A percentile compares a stretch with the other conserved stretches of the same genome.
phyloP scores from a whole-genome alignment of 1,140 invertebrate genomes.

The Conopomorpha cramerella region DNA sequence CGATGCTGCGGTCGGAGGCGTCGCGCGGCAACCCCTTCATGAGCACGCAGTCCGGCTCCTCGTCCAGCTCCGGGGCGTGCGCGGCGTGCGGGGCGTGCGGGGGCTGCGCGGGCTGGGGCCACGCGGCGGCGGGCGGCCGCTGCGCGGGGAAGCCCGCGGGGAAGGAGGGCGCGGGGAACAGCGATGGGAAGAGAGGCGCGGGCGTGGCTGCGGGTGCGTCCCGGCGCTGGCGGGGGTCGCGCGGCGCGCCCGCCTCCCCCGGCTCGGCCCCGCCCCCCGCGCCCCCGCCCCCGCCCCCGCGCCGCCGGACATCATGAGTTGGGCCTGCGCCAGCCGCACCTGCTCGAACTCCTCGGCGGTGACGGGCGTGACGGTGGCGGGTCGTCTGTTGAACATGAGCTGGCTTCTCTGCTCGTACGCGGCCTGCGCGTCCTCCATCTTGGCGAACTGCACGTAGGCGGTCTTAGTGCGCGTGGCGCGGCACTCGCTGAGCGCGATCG shows the following conservation, averaged over 20 bases:
- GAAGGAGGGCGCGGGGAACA: slow-evolving; percentile 17
- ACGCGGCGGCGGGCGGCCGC: slow-evolving; percentile 15
- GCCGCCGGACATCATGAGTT: slow-evolving; percentile 4
- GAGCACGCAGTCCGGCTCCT: slow-evolving; percentile 66
- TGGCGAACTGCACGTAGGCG: slow-evolving; percentile 77
- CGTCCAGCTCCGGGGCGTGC: slow-evolving; percentile 22
- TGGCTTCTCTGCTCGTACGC: slow-evolving; percentile 59
- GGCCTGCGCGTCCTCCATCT: slow-evolving; percentile 67
- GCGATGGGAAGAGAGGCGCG: slow-evolving; percentile 5
- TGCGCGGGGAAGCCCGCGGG: slow-evolving; percentile 15
- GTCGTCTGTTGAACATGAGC: slow-evolving; percentile 30
- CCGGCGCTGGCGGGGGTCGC: slow-evolving; percentile 25
- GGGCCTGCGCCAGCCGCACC: slow-evolving; percentile 22
- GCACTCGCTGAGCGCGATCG: slow-evolving; percentile 68
- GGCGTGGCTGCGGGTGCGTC: slow-evolving; percentile 5
- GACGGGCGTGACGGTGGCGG: slow-evolving; percentile 19
- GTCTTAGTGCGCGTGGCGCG: slow-evolving; percentile 61
- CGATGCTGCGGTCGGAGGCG: slow-evolving; percentile 75
- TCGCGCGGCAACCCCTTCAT: slow-evolving; percentile 77
- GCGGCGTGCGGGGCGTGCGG: slow-evolving; percentile 16
- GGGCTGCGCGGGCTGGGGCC: slow-evolving; percentile 15
- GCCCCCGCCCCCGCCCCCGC: slow-evolving; percentile 1
- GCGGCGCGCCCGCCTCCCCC: slow-evolving; percentile 28
- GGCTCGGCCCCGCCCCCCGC: slow-evolving; percentile 9
- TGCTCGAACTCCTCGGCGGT: slow-evolving; percentile 27